Evolutionary conservation across 2,888 invertebrate species (phyloP).

Genomic region (Ommatoiulus sabulosus): DNA sequence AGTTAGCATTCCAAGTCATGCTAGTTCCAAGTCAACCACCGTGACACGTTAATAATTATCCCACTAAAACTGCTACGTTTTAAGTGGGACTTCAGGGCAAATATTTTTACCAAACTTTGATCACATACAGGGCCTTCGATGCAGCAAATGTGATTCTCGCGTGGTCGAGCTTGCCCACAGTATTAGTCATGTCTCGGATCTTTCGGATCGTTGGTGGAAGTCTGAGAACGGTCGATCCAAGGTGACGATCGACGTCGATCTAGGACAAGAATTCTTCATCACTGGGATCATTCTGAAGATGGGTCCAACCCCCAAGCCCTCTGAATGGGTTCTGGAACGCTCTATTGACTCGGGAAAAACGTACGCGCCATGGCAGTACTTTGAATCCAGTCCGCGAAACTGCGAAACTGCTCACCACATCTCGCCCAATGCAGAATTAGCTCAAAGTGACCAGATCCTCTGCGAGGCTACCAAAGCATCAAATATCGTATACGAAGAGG

Average conservation of each 20-base stretch:
- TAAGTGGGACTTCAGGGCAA: no score
- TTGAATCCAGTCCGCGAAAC: neutral
- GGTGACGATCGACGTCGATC: slow-evolving; percentile 20
- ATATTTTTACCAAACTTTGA: no score
- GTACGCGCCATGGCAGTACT: slow-evolving; percentile 52
- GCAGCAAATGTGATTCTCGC: slow-evolving; percentile 29
- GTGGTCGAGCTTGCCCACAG: neutral
- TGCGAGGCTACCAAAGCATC: slow-evolving; percentile 5
- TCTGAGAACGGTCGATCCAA: slow-evolving; percentile 42
- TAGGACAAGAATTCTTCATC: slow-evolving; percentile 54
- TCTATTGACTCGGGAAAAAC: slow-evolving; percentile 49
- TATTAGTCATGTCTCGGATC: neutral
- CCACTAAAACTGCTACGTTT: no score
- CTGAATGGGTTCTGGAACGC: slow-evolving; percentile 50
- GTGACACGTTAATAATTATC: no score
- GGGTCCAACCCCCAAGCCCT: slow-evolving; percentile 55
- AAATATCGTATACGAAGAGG: slow-evolving; percentile 49
- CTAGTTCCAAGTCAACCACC: no score
- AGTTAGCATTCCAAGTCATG: no score
- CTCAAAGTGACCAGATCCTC: neutral
- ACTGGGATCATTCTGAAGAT: slow-evolving; percentile 49
- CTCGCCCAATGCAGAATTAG: neutral
- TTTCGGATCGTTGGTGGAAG: slow-evolving; percentile 53
- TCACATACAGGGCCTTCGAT: slow-evolving; percentile 44
- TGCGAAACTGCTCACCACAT: slow-evolving; percentile 8